Evolutionary conservation across 2,113 vertebrate species (phyloP).

Genomic region (Cinclus mexicanus): DNA sequence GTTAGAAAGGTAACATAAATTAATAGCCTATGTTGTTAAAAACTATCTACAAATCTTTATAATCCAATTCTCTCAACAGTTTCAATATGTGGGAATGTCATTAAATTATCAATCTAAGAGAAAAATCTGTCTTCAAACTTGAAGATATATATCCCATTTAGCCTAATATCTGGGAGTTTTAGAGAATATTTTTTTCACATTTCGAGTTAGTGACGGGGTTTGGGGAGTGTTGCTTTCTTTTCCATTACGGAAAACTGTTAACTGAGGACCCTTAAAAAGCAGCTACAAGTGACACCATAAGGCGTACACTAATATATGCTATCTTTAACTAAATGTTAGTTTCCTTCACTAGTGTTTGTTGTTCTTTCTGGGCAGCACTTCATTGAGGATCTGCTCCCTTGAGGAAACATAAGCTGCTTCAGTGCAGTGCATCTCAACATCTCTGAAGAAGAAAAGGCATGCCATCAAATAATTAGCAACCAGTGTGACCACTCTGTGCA

Average conservation of each 20-base stretch:
- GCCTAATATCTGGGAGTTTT: not conserved
- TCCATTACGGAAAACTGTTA: not conserved
- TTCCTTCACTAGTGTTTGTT: not conserved
- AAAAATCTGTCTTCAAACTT: not conserved
- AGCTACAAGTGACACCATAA: not conserved
- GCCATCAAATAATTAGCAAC: slow-evolving; percentile 16
- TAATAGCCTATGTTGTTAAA: slow-evolving; percentile 41
- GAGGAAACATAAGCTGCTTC: not conserved
- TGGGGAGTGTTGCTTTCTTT: not conserved
- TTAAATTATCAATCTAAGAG: not conserved
- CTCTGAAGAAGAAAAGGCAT: not conserved
- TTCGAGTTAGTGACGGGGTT: not conserved
- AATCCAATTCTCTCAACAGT: slow-evolving; percentile 29
- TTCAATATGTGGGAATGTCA: not conserved
- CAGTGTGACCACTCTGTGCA: not conserved
- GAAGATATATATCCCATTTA: not conserved
- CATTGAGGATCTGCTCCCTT: not conserved
- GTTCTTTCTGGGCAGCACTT: not conserved
- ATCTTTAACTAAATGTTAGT: not conserved
- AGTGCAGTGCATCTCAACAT: not conserved
- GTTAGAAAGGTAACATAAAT: slow-evolving; percentile 55
- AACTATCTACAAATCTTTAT: slow-evolving; percentile 27
- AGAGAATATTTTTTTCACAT: not conserved
- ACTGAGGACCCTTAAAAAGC: not conserved
- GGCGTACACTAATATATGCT: accelerated